Base-by-base conservation (phyloP, 1,140 invertebrate genomes). In the Phymastichus coffea region DNA sequence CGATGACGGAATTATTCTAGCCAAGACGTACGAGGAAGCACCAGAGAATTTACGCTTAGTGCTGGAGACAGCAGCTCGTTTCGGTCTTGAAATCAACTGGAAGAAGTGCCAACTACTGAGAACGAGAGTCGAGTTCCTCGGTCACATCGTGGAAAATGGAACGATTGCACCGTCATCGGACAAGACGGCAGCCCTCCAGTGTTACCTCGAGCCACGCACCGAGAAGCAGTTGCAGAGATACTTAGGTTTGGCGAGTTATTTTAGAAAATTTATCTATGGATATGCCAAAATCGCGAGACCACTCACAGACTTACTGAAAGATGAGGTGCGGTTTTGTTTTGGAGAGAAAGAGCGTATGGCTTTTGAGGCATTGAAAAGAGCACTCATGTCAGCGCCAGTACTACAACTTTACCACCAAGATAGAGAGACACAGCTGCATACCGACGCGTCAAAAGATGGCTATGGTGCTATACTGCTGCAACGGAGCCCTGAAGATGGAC, bases 391-490 rank as follows among this genome's bases (percentile, higher is more conserved):
- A 7, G 28, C 28, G 6, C 28, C 28, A n/a, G 57, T 60, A 7
- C 14, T 64, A 7, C 38, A 35, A 12, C 46, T 65, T 17, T 63
- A 52, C 25, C 28, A 43, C 20, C 44, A 40, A 3, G 15, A 44
- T 1, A 41, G 51, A 22, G 48, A 48, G n/a, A 66, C 56, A 1
- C 57, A 69, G 22, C 20, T 78, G 10, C 63, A 70, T 17, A 57
- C 57, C n/a, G 76, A 79, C 57, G 74, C 72, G 0, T 65, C 59
- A 12, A 63, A 66, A 8, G 38, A 57, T 3, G 74, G 71, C 1
- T 67, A 70, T 33, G 75, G 72, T 9, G 72, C 70, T 6, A 65
- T 78, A 1, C 33, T 79, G 7, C 47, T 72, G 0, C 70, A 78
- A 49, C 55, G 52, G 49, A 22, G 7, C 3, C 7, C 63, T 6